phyloP scores from a whole-genome alignment of 53 echinoderm and acorn worm genomes.

The Holothuria leucospilota region DNA sequence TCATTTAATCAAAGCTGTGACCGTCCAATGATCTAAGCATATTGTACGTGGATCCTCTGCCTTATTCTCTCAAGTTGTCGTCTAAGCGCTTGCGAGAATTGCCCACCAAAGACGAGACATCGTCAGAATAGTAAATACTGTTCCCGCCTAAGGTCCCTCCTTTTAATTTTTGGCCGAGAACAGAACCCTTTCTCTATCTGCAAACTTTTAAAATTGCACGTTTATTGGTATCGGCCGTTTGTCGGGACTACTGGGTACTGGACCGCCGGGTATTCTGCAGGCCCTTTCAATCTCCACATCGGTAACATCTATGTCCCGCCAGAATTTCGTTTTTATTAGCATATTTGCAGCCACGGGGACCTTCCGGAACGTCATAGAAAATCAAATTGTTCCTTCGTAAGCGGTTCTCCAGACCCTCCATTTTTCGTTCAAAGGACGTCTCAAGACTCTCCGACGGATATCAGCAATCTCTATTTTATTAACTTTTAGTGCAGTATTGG shows the following conservation, averaged over 20 bases:
- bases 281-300: neutral
- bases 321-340: neutral
- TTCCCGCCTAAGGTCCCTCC: neutral
- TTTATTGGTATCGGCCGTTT: neutral
- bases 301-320: neutral
- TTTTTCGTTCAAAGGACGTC: too few relatives aligned
- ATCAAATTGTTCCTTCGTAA: neutral
- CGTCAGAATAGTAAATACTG: neutral
- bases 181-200: neutral
- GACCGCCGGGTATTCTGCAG: neutral
- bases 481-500: too few relatives aligned
- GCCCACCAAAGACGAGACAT: neutral
- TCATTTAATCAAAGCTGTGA: too few relatives aligned
- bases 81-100: neutral
- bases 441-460: too few relatives aligned
- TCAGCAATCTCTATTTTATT: too few relatives aligned
- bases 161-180: neutral
- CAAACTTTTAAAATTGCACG: neutral
- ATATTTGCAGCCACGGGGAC: neutral
- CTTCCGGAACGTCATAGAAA: constrained; percentile 16
- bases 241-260: neutral
- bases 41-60: neutral
- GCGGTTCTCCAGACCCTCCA: neutral
- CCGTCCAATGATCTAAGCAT: too few relatives aligned
- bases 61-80: neutral